Evolutionary conservation across 2,888 invertebrate species (phyloP).

Genomic region (Entomobrya proxima): DNA sequence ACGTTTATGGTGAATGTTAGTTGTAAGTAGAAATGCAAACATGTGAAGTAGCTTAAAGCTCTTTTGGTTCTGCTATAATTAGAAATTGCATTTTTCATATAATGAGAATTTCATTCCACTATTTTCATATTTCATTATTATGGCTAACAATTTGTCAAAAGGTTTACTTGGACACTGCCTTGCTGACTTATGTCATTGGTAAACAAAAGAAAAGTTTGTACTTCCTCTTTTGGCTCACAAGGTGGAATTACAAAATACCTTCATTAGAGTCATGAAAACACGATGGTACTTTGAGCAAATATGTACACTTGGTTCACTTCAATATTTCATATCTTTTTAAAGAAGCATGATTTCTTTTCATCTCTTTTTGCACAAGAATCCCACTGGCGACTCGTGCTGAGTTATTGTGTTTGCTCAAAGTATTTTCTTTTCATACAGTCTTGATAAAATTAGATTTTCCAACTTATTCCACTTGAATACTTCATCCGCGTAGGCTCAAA

Average conservation of each 20-base stretch:
- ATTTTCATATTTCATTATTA: too few relatives aligned
- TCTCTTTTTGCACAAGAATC: neutral
- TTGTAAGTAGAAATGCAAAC: neutral
- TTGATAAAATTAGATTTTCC: neutral
- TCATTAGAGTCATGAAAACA: neutral
- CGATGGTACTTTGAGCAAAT: conserved; percentile 5
- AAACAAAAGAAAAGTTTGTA: neutral
- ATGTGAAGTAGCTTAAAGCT: neutral
- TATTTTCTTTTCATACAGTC: conserved; percentile 26
- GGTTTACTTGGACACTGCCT: too few relatives aligned
- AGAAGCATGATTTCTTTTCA: neutral
- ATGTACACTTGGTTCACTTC: neutral
- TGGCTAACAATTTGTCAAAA: too few relatives aligned
- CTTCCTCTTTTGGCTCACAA: neutral
- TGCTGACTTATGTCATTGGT: neutral
- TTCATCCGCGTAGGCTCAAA: too few relatives aligned
- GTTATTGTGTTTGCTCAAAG: conserved; percentile 14
- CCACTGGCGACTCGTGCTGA: neutral
- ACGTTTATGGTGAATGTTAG: too few relatives aligned
- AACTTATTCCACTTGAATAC: too few relatives aligned
- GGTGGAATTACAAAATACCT: conserved; percentile 5
- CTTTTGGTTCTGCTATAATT: neutral
- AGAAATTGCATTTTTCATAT: neutral
- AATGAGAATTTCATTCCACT: conserved; percentile 1
- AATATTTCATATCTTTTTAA: conserved; percentile 12